A percentile compares a stretch with the other conserved stretches of the same genome.
These are phyloP conservation scores for Chrysochloris asiatica DNA, from an alignment of 2,113 vertebrate genomes.

Conservation along the genomic window DNA sequence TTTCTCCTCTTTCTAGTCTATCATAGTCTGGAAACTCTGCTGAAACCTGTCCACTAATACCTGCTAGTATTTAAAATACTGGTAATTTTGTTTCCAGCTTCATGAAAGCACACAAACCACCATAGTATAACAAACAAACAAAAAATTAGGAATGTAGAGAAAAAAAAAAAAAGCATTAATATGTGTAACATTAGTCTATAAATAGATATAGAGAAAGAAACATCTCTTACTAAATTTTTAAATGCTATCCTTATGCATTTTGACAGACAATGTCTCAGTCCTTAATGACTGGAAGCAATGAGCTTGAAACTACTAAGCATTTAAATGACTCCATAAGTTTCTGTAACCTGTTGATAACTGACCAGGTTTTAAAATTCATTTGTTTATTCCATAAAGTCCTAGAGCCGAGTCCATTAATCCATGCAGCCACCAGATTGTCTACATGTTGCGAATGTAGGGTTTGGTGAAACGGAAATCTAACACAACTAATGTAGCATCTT, in stretches of 20 bases:
- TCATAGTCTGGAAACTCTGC: no score
- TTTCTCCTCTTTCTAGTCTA: no score
- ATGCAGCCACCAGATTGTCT: conserved; percentile 47
- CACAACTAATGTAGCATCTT: background rate
- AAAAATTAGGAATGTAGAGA: background rate
- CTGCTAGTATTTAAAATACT: no score
- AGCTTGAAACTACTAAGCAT: conserved; percentile 56
- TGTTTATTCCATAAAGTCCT: conserved; percentile 63
- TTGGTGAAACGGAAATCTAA: conserved; percentile 20
- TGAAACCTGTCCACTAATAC: no score
- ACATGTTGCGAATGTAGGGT: conserved; percentile 50
- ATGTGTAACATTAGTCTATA: background rate
- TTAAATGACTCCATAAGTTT: conserved; percentile 61
- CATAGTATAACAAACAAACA: no score
- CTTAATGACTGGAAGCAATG: conserved; percentile 43
- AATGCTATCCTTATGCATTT: background rate
- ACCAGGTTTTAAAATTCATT: conserved; percentile 62
- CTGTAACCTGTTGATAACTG: conserved; percentile 52
- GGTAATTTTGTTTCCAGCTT: no score
- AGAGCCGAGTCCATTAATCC: conserved; percentile 59
- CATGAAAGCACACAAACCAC: no score
- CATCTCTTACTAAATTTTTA: background rate
- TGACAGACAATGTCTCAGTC: conserved; percentile 32
- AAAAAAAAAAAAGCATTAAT: background rate
- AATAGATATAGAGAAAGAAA: background rate